Evolutionary conservation across 2,888 invertebrate species (phyloP).

Genomic region (Agonopterix arenella): DNA sequence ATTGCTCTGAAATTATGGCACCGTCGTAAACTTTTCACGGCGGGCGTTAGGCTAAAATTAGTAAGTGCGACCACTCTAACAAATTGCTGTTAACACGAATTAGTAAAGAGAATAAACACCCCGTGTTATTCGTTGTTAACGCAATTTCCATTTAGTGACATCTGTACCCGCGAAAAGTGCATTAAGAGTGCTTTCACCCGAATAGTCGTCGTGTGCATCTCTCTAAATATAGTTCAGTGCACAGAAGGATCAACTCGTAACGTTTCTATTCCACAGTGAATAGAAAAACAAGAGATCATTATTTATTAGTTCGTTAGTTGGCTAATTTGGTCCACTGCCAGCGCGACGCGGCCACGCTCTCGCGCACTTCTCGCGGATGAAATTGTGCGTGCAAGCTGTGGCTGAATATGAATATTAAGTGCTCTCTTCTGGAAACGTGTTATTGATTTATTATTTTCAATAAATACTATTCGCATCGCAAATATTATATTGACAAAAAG

Average conservation of each 20-base stretch:
- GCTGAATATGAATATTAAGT: conserved; percentile 39
- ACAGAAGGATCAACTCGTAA: conserved; percentile 53
- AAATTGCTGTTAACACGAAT: conserved; percentile 66
- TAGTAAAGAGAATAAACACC: conserved; percentile 57
- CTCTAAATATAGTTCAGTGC: conserved; percentile 60
- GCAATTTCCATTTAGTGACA: conserved; percentile 46
- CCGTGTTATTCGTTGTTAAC: conserved; percentile 37
- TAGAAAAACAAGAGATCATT: conserved; percentile 77
- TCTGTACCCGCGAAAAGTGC: conserved; percentile 57
- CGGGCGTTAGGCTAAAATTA: conserved; percentile 63
- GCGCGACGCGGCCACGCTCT: conserved; percentile 64
- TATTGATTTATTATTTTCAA: conserved; percentile 2
- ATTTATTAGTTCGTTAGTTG: conserved; percentile 76
- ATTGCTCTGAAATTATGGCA: conserved; percentile 69
- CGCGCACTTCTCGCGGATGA: conserved; percentile 57
- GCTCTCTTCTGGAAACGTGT: conserved; percentile 26
- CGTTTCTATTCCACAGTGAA: conserved; percentile 70
- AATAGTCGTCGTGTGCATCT: conserved; percentile 67
- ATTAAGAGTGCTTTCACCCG: conserved; percentile 74
- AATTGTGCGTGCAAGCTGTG: conserved; percentile 60
- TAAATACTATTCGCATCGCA: neutral
- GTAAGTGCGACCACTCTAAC: conserved; percentile 61
- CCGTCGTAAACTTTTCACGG: conserved; percentile 65
- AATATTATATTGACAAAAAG: neutral
- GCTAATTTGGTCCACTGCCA: conserved; percentile 74